Evolutionary conservation across 1,140 invertebrate genomes (phyloP).

Genomic region (Achroia grisella): DNA sequence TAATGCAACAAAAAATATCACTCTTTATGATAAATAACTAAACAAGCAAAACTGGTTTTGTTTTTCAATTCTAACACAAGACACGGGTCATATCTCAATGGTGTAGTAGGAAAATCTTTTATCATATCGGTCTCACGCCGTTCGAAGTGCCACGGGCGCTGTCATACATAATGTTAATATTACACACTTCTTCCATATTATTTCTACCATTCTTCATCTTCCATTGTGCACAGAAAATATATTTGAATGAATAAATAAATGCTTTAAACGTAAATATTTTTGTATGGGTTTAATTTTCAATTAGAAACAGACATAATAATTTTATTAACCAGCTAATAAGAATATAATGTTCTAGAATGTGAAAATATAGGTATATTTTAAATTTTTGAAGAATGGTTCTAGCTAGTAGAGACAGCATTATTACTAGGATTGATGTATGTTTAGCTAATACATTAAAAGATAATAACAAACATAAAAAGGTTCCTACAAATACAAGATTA

Average conservation of each 20-base stretch:
- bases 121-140: constrained; percentile 13
- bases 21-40: not conserved
- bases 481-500: no score
- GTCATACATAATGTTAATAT: constrained; percentile 33
- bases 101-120: constrained; percentile 2
- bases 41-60: not conserved
- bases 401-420: no score
- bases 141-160: constrained; percentile 30
- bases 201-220: not conserved
- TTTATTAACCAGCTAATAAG: no score
- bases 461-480: no score
- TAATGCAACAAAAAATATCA: not conserved
- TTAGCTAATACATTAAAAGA: no score
- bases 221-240: constrained; percentile 1
- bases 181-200: constrained; percentile 14
- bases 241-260: constrained; percentile 2
- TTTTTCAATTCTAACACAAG: not conserved
- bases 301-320: no score
- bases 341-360: no score
- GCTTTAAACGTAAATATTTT: not conserved
- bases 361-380: no score
- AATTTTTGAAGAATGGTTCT: no score
- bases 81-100: not conserved
- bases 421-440: no score
- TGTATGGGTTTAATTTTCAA: not conserved